phyloP scores from a whole-genome alignment of 2,888 invertebrate genomes.

The Netelia inedita region DNA sequence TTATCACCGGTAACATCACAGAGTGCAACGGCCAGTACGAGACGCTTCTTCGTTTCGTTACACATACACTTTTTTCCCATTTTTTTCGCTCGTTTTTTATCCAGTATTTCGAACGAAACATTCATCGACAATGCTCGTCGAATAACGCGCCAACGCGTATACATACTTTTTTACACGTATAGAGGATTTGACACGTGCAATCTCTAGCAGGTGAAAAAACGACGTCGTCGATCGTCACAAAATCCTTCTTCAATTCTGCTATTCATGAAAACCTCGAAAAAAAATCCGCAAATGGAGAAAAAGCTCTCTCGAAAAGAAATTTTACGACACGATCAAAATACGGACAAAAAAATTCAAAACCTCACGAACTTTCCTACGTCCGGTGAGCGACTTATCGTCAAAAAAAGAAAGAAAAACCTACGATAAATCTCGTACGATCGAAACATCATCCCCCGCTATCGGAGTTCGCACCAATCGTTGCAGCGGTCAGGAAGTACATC shows the following conservation, averaged over 20 bases:
- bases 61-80: slow-evolving; percentile 2
- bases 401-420: background rate
- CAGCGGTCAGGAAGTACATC: slow-evolving; percentile 8
- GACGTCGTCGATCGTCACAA: slow-evolving; percentile 32
- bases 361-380: background rate
- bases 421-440: slow-evolving; percentile 33
- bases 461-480: slow-evolving; percentile 12
- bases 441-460: slow-evolving; percentile 39
- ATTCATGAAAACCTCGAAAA: slow-evolving; percentile 74
- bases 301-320: background rate
- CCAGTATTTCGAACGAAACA: slow-evolving; percentile 17
- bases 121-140: slow-evolving; percentile 34
- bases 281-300: slow-evolving; percentile 8
- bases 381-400: background rate
- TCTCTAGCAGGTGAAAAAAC: slow-evolving; percentile 20
- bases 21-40: background rate
- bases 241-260: slow-evolving; percentile 67
- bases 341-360: background rate
- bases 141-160: slow-evolving; percentile 3
- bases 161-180: background rate
- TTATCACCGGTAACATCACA: slow-evolving; percentile 17
- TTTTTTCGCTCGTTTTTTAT: slow-evolving; percentile 20
- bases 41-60: background rate
- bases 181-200: background rate
- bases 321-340: too few species aligned